Conservation (phyloP, 37 sponge, comb jelly and placozoan species). For the Agelas oroides region DNA sequence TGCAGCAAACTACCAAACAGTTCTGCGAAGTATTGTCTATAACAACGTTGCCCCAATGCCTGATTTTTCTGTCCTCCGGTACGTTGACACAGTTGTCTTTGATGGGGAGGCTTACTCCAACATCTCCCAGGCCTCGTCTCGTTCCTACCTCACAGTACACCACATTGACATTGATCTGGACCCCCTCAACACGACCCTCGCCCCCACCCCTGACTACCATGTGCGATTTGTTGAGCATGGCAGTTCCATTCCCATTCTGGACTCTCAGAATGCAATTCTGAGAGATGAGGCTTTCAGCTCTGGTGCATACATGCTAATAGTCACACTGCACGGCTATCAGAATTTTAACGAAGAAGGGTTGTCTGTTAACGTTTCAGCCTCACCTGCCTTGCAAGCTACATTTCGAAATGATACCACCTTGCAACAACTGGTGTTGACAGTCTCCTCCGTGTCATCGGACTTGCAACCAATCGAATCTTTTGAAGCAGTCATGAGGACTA, state of each 20-base stretch:
- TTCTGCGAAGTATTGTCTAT: constrained; percentile 80
- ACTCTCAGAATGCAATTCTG: constrained; percentile 65
- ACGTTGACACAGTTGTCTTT: constrained; percentile 38
- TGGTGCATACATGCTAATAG: constrained; percentile 58
- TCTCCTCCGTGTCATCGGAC: constrained; percentile 10
- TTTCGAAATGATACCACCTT: neutral
- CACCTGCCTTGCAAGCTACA: neutral
- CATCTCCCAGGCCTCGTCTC: constrained; percentile 35
- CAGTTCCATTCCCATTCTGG: constrained; percentile 63
- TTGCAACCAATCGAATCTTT: constrained; percentile 59
- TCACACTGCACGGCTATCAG: constrained; percentile 45
- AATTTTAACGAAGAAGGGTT: constrained; percentile 70
- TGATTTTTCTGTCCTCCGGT: constrained; percentile 58
- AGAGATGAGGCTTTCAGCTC: constrained; percentile 34
- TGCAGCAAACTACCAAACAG: constrained; percentile 72
- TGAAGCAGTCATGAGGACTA: constrained; percentile 67
- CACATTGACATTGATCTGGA: constrained; percentile 91
- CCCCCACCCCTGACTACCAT: constrained; percentile 44
- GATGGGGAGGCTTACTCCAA: constrained; percentile 78
- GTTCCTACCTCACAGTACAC: constrained; percentile 67
- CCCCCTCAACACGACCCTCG: constrained; percentile 52
- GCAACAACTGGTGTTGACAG: constrained; percentile 18
- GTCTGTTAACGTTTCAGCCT: constrained; percentile 27
- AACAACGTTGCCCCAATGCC: constrained; percentile 51
- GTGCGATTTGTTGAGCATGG: constrained; percentile 67